A percentile compares a stretch with the other conserved stretches of the same genome.
Conservation (phyloP, 2,113 vertebrate genomes). For the Pseudopodoces humilis region DNA sequence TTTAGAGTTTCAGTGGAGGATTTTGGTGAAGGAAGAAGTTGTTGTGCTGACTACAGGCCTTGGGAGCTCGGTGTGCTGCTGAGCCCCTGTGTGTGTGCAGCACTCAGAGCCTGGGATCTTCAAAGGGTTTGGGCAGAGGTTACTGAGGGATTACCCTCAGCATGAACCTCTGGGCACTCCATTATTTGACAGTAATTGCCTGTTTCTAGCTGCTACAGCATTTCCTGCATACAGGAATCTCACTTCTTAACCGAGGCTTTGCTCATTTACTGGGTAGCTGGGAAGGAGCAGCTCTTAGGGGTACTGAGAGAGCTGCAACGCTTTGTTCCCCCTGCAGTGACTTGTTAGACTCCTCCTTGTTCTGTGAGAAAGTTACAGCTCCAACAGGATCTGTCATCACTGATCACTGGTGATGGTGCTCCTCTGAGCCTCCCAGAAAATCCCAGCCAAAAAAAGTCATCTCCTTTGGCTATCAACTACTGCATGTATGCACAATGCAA, state of each 20-base stretch:
- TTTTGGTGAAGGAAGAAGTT: not conserved
- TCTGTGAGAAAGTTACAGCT: not conserved
- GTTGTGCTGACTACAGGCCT: not conserved
- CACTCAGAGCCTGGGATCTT: not conserved
- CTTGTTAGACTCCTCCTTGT: not conserved
- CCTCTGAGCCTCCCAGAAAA: not conserved
- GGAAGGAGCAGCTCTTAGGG: not conserved
- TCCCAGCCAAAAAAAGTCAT: not conserved
- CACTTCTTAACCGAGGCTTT: not conserved
- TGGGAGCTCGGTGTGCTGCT: accelerated
- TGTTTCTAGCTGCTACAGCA: not conserved
- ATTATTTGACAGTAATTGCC: not conserved
- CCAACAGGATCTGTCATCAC: not conserved
- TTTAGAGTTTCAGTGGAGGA: not conserved
- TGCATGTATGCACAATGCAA: not conserved
- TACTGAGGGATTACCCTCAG: not conserved
- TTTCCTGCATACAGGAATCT: not conserved
- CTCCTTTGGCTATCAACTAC: not conserved
- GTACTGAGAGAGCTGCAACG: not conserved
- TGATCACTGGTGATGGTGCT: not conserved
- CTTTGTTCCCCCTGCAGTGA: not conserved
- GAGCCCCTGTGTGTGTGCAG: not conserved
- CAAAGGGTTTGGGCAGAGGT: not conserved
- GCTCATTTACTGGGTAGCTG: not conserved
- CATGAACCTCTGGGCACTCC: not conserved